phyloP scores from a whole-genome alignment of 2,888 invertebrate genomes.

The Unio delphinus region DNA sequence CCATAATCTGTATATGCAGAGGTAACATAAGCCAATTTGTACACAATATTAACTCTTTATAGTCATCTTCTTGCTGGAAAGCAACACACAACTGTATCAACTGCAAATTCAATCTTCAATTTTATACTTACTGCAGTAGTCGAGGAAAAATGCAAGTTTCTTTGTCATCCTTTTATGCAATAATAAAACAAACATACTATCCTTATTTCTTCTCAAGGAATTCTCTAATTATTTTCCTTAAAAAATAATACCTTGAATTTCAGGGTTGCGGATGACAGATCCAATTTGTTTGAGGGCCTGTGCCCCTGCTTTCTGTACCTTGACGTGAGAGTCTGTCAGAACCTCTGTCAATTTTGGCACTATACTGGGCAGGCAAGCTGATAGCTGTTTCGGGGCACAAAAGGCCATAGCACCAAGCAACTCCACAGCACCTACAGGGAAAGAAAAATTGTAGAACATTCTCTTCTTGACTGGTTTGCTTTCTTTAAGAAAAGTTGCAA shows the following conservation, averaged over 20 bases:
- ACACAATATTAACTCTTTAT: too few relatives aligned
- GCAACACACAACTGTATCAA: too few relatives aligned
- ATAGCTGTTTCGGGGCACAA: conserved; percentile 98
- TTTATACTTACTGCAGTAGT: too few relatives aligned
- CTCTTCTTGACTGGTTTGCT: background rate
- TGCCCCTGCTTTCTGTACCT: conserved; percentile 96
- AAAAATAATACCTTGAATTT: conserved; percentile 78
- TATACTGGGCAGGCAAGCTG: conserved; percentile 96
- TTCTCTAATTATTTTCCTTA: too few relatives aligned
- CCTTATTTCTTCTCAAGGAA: too few relatives aligned
- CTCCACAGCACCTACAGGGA: conserved; percentile 86
- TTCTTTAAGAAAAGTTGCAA: background rate
- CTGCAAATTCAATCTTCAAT: too few relatives aligned
- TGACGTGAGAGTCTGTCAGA: conserved; percentile 96
- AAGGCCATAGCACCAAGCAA: conserved; percentile 97
- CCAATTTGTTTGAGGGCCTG: conserved; percentile 97
- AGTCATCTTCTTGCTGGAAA: too few relatives aligned
- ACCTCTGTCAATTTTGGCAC: conserved; percentile 98
- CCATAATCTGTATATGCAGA: too few relatives aligned
- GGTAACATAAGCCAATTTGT: too few relatives aligned
- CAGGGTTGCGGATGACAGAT: conserved; percentile 97
- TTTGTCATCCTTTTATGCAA: too few relatives aligned
- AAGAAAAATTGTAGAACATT: background rate
- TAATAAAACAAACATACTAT: too few relatives aligned
- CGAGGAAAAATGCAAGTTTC: too few relatives aligned